phyloP scores from a whole-genome alignment of 2,888 invertebrate genomes.

The Spodoptera picta region DNA sequence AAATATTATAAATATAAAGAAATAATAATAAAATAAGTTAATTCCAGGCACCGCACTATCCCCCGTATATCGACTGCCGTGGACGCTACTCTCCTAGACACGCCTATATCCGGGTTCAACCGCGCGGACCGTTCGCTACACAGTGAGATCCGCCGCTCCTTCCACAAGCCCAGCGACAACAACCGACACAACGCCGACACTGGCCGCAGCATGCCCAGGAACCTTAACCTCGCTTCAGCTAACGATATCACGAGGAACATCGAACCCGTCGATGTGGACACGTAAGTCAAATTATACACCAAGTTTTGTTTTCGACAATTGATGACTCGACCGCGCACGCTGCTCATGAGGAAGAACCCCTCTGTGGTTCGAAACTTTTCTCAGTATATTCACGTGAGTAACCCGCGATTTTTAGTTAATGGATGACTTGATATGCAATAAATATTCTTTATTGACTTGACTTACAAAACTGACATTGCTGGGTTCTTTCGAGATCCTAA shows the following conservation, averaged over 20 bases:
- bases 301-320: too few relatives aligned
- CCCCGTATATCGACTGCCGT: conserved; percentile 80
- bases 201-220: conserved; percentile 86
- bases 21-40: background rate
- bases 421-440: too few relatives aligned
- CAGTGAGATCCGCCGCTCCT: conserved; percentile 83
- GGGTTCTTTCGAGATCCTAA: too few relatives aligned
- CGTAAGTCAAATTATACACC: conserved; percentile 36
- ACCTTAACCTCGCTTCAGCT: conserved; percentile 82
- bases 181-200: conserved; percentile 71
- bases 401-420: too few relatives aligned
- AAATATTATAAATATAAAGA: too few relatives aligned
- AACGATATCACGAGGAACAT: conserved; percentile 50
- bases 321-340: too few relatives aligned
- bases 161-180: conserved; percentile 79
- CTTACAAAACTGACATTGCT: too few relatives aligned
- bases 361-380: too few relatives aligned
- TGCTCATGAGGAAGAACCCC: too few relatives aligned
- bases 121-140: conserved; percentile 72
- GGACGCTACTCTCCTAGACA: conserved; percentile 70
- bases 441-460: too few relatives aligned
- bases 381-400: too few relatives aligned
- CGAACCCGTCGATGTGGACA: conserved; percentile 46
- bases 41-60: conserved; percentile 82
- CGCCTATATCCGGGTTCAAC: conserved; percentile 62